These are phyloP conservation scores for Drosophila novamexicana DNA, from an alignment of 1,140 invertebrate genomes.

Conservation along the genomic window DNA sequence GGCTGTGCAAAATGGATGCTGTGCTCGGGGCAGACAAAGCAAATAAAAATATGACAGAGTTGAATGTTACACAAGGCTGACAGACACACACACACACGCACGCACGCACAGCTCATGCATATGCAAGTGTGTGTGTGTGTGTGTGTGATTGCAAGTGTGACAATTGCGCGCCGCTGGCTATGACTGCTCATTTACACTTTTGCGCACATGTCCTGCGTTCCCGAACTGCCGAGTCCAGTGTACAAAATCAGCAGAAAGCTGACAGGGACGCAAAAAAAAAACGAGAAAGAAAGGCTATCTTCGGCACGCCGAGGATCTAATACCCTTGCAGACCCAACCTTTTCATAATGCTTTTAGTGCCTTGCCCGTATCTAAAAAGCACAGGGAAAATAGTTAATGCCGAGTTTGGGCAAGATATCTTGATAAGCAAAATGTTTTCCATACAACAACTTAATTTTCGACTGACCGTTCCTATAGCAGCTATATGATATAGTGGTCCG, in stretches of 20 bases:
- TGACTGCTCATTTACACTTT: slow-evolving; percentile 80
- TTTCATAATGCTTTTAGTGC: too few species aligned
- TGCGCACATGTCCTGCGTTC: slow-evolving; percentile 39
- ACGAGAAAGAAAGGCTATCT: too few species aligned
- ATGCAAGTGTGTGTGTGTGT: slow-evolving; percentile 30
- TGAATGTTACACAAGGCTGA: slow-evolving; percentile 1
- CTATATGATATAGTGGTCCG: too few species aligned
- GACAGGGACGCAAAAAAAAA: background rate
- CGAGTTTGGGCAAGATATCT: too few species aligned
- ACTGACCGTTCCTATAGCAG: too few species aligned
- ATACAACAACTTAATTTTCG: too few species aligned
- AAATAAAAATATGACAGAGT: slow-evolving; percentile 76
- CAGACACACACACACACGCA: background rate
- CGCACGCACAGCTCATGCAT: slow-evolving; percentile 47
- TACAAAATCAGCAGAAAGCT: slow-evolving; percentile 69
- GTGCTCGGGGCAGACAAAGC: background rate
- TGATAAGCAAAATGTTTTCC: too few species aligned
- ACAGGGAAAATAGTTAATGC: too few species aligned
- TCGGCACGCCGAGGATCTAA: too few species aligned
- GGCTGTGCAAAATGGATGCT: background rate
- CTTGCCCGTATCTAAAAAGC: too few species aligned
- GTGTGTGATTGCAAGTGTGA: slow-evolving; percentile 48
- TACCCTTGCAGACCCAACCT: too few species aligned
- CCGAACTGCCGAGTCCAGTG: slow-evolving; percentile 18
- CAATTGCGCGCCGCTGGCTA: slow-evolving; percentile 66